Evolutionary conservation across 2,113 vertebrate genomes (phyloP).

Genomic region (Ammospiza nelsoni): DNA sequence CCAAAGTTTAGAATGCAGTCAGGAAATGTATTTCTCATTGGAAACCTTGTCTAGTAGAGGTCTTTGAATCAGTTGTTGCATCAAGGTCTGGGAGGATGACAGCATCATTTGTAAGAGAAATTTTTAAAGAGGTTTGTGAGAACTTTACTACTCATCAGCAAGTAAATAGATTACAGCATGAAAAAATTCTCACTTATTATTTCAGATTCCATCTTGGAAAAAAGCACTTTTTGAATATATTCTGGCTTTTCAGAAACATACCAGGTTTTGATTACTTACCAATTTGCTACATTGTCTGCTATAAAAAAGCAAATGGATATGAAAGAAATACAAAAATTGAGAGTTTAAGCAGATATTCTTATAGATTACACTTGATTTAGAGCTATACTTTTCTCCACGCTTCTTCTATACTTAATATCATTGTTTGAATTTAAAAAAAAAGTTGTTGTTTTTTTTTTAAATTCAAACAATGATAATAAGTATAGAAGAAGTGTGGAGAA

Average conservation of each 20-base stretch:
- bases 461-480: neutral
- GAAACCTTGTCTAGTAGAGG: neutral
- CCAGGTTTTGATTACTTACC: rapidly evolving
- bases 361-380: neutral
- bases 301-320: neutral
- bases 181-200: neutral
- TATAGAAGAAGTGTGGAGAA: neutral
- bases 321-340: neutral
- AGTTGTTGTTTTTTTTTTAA: neutral
- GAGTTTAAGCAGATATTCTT: neutral
- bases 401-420: too few species aligned
- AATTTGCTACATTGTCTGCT: neutral
- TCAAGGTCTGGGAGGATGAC: neutral
- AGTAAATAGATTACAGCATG: neutral
- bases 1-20: neutral
- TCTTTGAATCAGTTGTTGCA: neutral
- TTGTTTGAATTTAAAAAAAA: too few species aligned
- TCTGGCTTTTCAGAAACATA: neutral
- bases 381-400: too few species aligned
- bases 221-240: neutral
- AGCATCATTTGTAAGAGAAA: neutral
- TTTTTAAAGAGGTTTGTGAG: neutral
- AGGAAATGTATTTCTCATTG: neutral
- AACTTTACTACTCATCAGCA: neutral
- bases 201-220: neutral